Evolutionary conservation across 1,140 invertebrate species (phyloP).

Genomic region (Megalopta genalis): DNA sequence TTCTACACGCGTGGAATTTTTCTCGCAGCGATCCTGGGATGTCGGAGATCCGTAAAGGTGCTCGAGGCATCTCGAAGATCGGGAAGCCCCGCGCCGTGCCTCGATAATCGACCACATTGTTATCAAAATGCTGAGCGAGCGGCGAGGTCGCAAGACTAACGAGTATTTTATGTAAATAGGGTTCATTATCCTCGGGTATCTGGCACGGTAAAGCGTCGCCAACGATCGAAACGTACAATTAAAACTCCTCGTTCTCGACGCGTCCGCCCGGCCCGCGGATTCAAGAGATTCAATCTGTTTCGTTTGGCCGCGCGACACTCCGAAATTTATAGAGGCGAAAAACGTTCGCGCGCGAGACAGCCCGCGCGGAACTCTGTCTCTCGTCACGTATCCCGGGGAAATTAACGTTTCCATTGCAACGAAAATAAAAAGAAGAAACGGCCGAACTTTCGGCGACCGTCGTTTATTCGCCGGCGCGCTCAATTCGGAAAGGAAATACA

Average conservation of each 20-base stretch:
- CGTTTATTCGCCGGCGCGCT: background rate
- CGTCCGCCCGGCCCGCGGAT: too few relatives aligned
- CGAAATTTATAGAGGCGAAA: background rate
- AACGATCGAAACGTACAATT: background rate
- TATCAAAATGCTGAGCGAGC: conserved; percentile 11
- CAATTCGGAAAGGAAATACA: background rate
- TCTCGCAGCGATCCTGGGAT: background rate
- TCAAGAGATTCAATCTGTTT: background rate
- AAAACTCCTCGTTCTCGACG: conserved; percentile 2
- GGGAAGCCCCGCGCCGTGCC: background rate
- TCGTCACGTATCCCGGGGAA: background rate
- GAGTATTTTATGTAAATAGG: conserved; percentile 26
- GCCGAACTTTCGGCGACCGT: too few relatives aligned
- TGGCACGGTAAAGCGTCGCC: background rate
- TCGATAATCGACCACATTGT: conserved; percentile 13
- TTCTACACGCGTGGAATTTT: background rate
- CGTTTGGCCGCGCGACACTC: too few relatives aligned
- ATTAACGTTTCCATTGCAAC: background rate
- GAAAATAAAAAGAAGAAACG: too few relatives aligned
- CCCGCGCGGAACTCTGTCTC: too few relatives aligned
- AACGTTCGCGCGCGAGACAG: background rate
- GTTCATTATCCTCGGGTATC: background rate
- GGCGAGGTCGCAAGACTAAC: conserved; percentile 4
- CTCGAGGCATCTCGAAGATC: background rate
- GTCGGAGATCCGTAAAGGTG: background rate